A percentile compares a stretch with the other conserved stretches of the same genome.
Conservation (phyloP, 1,140 invertebrate species). For the Saxidomus purpurata region DNA sequence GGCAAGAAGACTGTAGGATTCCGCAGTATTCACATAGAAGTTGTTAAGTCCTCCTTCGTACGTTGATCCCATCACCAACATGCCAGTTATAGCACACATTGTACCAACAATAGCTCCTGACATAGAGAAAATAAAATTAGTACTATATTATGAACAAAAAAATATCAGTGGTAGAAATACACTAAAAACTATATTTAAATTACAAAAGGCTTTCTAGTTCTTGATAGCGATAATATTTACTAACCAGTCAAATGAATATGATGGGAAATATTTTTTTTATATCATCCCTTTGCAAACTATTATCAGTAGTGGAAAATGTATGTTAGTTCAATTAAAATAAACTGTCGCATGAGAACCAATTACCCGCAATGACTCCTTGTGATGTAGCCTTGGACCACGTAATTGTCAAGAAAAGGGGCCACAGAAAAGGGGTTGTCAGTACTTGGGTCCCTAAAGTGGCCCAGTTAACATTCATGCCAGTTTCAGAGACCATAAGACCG, state of each 20-base stretch:
- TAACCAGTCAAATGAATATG: too few species aligned
- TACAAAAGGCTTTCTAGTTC: too few species aligned
- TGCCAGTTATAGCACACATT: conserved; percentile 59
- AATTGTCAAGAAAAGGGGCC: conserved; percentile 75
- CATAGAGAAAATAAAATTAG: too few species aligned
- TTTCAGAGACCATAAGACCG: conserved; percentile 46
- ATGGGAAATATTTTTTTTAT: too few species aligned
- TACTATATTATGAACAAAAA: too few species aligned
- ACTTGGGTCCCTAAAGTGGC: conserved; percentile 6
- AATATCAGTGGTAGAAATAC: neutral
- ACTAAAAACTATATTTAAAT: too few species aligned
- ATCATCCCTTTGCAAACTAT: too few species aligned
- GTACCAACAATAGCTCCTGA: conserved; percentile 50
- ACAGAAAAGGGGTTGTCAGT: conserved; percentile 57
- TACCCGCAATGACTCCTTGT: conserved; percentile 73
- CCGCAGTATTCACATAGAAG: conserved; percentile 76
- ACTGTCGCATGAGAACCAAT: too few species aligned
- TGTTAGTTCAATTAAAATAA: too few species aligned
- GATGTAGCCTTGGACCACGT: conserved; percentile 73
- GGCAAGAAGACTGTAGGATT: conserved; percentile 72
- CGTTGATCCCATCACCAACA: conserved; percentile 73
- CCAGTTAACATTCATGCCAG: conserved; percentile 58
- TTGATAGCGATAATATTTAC: too few species aligned
- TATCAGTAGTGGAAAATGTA: too few species aligned
- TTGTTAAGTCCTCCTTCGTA: conserved; percentile 74